Base-by-base conservation (phyloP, 2,113 vertebrate species). In the Nothobranchius kuhntae region DNA sequence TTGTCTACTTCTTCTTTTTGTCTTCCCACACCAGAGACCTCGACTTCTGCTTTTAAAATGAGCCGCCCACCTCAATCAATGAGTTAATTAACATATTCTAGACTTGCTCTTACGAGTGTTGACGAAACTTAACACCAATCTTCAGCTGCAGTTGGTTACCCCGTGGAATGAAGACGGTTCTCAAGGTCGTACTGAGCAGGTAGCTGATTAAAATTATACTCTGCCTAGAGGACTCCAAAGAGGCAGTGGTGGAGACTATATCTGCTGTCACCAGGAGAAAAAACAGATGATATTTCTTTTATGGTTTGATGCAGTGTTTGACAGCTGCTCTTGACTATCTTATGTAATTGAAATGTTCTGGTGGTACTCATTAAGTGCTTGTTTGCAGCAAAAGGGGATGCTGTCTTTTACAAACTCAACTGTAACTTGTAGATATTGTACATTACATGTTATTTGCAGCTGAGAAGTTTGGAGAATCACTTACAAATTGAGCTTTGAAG, bases 1-100 rank as follows among this genome's bases (percentile, higher is more conserved):
- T 30, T 17, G 65, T 13, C 13, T 67, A 58, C 35, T 21, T 53
- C 30, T 4, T 61, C 72, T 73, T 77, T 83, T 71, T 77, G 72
- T 84, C 78, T 80, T 84, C 82, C 77, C 77, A 85, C 85, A 87
- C 83, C 50, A 65, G 82, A 86, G 86, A 91, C 82, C 73, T 71
- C 65, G 53, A 87, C 83, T 81, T 74, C 77, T 85, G 87, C 86
- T 85, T 85, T 89, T 87, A 82, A 87, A 89, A 88, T 68, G 71
- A 89, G 88, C 86, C 86, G 55, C 81, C 87, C 85, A 89, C 87
- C 83, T 88, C 86, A 87, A 90, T 88, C 87, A 89, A 89, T 87
- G 82, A 80, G 75, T 85, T 85, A 82, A 89, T 89, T 90, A 90
- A 80, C 89, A 89, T 87, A 87, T 85, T 83, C 81, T 73, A 71